phyloP scores from a whole-genome alignment of 2,888 invertebrate species.

The Pollenia amentaria region DNA sequence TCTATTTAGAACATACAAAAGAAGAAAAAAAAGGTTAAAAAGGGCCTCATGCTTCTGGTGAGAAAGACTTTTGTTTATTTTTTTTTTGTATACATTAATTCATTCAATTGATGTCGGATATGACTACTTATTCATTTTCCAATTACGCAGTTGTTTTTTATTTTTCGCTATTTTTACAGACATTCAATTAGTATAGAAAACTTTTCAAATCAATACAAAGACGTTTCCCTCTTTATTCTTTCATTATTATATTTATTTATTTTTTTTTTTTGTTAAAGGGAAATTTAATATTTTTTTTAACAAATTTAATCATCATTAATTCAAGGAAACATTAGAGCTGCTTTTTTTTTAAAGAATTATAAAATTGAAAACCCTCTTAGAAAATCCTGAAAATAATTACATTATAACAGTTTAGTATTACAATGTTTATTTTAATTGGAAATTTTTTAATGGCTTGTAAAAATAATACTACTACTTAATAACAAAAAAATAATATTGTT shows the following conservation, averaged over 20 bases:
- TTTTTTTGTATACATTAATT: no score
- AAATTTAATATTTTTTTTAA: constrained; percentile 20
- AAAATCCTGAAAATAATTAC: constrained; percentile 19
- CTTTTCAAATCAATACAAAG: constrained; percentile 17
- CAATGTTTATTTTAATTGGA: constrained; percentile 31
- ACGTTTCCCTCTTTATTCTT: no score
- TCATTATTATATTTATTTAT: no score
- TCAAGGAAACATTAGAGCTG: neutral
- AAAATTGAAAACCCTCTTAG: neutral
- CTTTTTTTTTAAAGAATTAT: constrained; percentile 16
- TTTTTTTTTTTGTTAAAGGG: neutral
- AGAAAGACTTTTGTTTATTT: no score
- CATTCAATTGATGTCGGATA: neutral
- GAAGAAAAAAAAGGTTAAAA: no score
- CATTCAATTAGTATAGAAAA: constrained; percentile 53
- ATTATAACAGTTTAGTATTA: constrained; percentile 17
- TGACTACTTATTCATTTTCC: neutral
- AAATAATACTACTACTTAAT: neutral
- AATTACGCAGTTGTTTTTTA: neutral
- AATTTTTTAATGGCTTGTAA: neutral
- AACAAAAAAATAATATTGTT: no score
- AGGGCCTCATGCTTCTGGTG: neutral
- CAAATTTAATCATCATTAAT: constrained; percentile 29
- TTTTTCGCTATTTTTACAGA: neutral
- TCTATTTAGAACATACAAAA: no score